Conservation (phyloP, 2,888 invertebrate genomes). For the Polyommatus icarus region DNA sequence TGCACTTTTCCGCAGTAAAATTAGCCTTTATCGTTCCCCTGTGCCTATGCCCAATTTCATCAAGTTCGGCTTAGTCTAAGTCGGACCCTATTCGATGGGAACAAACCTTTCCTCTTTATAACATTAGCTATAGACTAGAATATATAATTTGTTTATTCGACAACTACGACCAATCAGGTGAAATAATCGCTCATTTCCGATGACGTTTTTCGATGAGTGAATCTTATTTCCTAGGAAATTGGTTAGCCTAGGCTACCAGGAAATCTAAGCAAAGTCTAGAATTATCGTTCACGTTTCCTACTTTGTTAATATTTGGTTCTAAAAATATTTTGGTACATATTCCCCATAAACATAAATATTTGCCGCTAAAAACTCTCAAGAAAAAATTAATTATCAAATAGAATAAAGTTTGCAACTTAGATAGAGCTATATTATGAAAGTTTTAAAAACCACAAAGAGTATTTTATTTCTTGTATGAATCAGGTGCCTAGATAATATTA, state of each 20-base stretch:
- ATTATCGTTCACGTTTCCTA: neutral
- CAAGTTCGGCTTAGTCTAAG: neutral
- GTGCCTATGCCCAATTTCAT: no score
- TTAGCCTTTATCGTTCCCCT: no score
- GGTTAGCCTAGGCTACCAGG: neutral
- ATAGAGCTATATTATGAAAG: no score
- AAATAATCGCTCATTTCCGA: neutral
- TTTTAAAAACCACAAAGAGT: no score
- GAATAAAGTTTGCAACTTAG: no score
- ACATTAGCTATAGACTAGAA: neutral
- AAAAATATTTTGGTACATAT: neutral
- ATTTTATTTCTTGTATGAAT: no score
- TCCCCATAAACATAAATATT: neutral
- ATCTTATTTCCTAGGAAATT: conserved; percentile 16
- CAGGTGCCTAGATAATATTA: no score
- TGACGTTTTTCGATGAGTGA: neutral
- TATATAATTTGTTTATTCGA: neutral
- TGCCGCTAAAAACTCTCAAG: neutral
- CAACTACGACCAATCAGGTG: neutral
- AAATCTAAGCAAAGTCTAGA: neutral
- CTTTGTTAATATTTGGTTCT: neutral
- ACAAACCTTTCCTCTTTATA: neutral
- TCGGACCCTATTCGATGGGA: no score
- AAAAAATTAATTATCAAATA: neutral
- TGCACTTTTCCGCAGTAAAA: no score